Percentiles rank a stretch among this genome's conserved stretches.
These are phyloP conservation scores for Hirudinaria manillensis DNA, from an alignment of 2,888 invertebrate species.

Conservation along the genomic window DNA sequence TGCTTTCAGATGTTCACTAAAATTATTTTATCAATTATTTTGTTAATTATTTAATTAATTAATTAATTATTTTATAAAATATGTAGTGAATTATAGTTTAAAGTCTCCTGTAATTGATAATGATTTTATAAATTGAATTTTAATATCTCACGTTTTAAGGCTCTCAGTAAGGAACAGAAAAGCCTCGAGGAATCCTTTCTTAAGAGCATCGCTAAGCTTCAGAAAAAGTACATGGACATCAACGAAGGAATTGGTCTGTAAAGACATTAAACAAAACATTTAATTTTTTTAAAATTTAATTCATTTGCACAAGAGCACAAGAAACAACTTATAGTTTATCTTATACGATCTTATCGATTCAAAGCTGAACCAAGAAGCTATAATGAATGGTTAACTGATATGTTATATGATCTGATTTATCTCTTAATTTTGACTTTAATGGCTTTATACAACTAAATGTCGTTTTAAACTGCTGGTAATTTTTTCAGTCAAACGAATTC, in stretches of 20 bases:
- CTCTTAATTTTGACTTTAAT: no score
- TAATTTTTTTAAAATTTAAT: neutral
- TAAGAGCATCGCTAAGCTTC: conserved; percentile 13
- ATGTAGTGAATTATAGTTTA: neutral
- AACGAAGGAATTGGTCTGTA: conserved; percentile 23
- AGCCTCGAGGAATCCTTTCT: conserved; percentile 17
- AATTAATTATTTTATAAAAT: neutral
- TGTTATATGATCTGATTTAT: no score
- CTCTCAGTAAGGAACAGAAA: conserved; percentile 22
- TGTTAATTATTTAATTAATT: neutral
- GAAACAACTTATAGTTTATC: neutral
- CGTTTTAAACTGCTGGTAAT: no score
- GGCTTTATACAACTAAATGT: no score
- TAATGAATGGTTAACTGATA: no score
- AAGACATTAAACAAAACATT: neutral
- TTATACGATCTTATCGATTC: neutral
- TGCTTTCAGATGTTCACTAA: neutral
- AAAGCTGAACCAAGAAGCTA: no score
- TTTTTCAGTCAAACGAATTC: neutral
- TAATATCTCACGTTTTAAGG: neutral
- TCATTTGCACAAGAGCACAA: neutral
- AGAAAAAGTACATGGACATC: conserved; percentile 21
- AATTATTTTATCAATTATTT: no score
- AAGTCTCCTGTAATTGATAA: neutral
- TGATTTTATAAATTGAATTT: neutral